Evolutionary conservation across 37 sponge, comb jelly and placozoan genomes (phyloP), one percentile per base, ranked within the genome.

Genomic region (Agelas oroides): DNA sequence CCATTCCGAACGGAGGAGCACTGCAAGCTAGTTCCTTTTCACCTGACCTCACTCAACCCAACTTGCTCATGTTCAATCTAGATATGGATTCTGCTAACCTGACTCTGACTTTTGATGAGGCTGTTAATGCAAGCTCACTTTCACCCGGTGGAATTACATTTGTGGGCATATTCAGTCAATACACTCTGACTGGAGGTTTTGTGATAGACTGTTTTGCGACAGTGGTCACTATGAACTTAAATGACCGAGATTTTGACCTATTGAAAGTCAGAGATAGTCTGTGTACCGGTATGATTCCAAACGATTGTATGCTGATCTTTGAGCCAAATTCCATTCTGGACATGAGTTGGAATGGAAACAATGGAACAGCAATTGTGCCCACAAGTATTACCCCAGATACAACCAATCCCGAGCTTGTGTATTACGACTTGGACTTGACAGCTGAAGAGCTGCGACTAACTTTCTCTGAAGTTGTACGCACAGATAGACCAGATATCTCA

Each of bases 61-160:
- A 38, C 6, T 83, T 94, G 6, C 25, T 55, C 12, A 21, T 39
- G 24, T 96, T 96, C 58, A 24, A 73, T 27, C 84, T 94, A 14
- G 92, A 96, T 70, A 81, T 96, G 90, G 85, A 96, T 59, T 82
- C 94, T 16, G 86, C 86, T 23, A 83, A 85, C 40, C 57, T 96
- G 59, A 94, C 83, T 18, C 59, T 96, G 30, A 96, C 92, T 30
- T 96, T 96, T 59, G 71, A 78, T 83, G 97, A 96, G 59, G 38
- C 92, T 53, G 85, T 96, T 5, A 96, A 96, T 82, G 87, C 92
- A 0, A 77, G 90, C 59, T 70, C 92, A 25, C 74, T 96, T 5
- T 17, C 46, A 0, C 65, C 89, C 2, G 78, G 71, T 59, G 71
- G 73, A 0, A 72, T 90, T 1, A 86, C 70, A 23, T 52, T 96